Conservation (phyloP, 2,888 invertebrate species). For the Catocala sponsa region DNA sequence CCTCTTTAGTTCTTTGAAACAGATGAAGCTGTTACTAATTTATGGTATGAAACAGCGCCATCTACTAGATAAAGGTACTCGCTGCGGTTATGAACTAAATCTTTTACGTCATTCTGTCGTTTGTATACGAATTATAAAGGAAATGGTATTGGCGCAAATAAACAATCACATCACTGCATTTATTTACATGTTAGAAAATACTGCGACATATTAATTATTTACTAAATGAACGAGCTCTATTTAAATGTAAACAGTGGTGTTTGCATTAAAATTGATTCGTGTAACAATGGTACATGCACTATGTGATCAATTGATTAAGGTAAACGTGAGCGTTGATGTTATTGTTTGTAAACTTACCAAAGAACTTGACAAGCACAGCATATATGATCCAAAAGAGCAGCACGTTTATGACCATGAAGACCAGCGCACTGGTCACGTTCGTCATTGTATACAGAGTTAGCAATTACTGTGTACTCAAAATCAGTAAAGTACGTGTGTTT, state of each 20-base stretch:
- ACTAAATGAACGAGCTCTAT: neutral
- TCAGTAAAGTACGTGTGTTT: neutral
- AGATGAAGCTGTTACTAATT: neutral
- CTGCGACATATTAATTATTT: neutral
- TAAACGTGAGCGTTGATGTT: no score
- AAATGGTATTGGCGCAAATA: no score
- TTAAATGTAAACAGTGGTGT: neutral
- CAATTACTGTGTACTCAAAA: neutral
- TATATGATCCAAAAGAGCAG: slow-evolving; percentile 71
- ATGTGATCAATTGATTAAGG: no score
- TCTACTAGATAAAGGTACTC: neutral
- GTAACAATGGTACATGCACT: no score
- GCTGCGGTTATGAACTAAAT: no score
- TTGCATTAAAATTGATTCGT: neutral
- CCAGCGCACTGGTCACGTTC: slow-evolving; percentile 57
- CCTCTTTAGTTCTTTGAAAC: neutral
- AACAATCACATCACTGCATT: no score
- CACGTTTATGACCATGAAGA: slow-evolving; percentile 70
- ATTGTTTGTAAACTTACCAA: slow-evolving; percentile 64
- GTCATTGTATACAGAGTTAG: slow-evolving; percentile 49
- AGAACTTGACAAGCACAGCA: slow-evolving; percentile 62
- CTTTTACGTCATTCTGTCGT: no score
- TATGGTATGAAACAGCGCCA: neutral
- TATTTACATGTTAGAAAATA: no score
- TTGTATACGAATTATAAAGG: no score